Percentiles rank a stretch among this genome's conserved stretches.
Evolutionary conservation across 2,797 vertebrate species (phyloP).

Genomic region (Cirrhinus molitorella): DNA sequence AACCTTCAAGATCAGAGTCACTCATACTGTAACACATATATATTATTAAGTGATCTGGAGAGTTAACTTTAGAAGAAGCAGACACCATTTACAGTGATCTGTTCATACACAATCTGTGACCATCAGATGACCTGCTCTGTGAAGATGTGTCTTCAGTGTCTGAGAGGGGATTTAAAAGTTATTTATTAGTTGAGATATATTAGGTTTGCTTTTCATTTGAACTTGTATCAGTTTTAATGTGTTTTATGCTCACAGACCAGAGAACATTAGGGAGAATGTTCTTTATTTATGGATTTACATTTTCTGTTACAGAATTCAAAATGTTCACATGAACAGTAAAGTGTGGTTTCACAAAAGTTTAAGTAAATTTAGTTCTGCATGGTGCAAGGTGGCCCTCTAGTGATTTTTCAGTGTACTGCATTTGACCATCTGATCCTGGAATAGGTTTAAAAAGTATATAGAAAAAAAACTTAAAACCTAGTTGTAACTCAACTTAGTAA

Average conservation of each 20-base stretch:
- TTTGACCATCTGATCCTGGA: not conserved
- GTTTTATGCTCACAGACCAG: not conserved
- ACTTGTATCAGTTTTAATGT: not conserved
- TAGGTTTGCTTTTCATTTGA: not conserved
- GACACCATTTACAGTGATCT: conserved; percentile 11
- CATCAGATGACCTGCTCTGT: conserved; percentile 10
- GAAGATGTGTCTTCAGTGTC: conserved; percentile 1
- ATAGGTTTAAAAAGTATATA: not conserved
- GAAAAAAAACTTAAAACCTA: too few relatives aligned
- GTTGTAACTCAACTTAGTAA: too few relatives aligned
- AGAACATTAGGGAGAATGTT: not conserved
- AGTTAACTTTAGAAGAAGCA: conserved; percentile 18
- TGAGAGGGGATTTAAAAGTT: not conserved
- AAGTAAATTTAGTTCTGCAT: not conserved
- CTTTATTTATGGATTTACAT: not conserved
- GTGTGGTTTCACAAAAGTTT: not conserved
- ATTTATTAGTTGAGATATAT: not conserved
- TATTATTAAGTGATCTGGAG: not conserved
- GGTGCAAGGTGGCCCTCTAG: conserved; percentile 36
- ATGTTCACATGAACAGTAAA: not conserved
- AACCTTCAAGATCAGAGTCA: conserved; percentile 21
- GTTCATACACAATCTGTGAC: conserved; percentile 36
- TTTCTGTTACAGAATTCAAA: not conserved
- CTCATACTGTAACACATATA: conserved; percentile 21
- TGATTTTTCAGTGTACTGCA: conserved; percentile 35